Percentiles rank a stretch among this genome's conserved stretches.
Conservation (phyloP, 2,113 vertebrate genomes). For the Pelvicachromis taeniatus region DNA sequence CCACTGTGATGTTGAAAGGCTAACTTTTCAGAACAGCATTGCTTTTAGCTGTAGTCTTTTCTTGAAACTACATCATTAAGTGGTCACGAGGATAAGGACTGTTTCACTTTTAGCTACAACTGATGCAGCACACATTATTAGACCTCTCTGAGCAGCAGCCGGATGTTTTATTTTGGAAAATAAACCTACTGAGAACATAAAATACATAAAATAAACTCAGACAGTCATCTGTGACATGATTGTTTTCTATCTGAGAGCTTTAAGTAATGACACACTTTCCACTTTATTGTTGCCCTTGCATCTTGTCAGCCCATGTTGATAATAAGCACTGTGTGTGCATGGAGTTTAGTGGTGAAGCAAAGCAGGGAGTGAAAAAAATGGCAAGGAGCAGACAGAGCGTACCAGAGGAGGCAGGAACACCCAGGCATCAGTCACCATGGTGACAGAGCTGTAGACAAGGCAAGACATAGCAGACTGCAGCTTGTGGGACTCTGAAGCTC, state of each 20-base stretch:
- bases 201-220: not conserved
- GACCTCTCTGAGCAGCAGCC: not conserved
- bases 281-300: not conserved
- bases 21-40: not conserved
- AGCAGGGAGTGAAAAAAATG: not conserved
- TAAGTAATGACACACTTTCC: not conserved
- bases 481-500: slow-evolving; percentile 34
- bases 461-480: slow-evolving; percentile 30
- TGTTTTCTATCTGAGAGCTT: not conserved
- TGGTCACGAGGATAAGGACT: not conserved
- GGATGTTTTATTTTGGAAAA: not conserved
- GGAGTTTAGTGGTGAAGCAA: not conserved
- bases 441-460: slow-evolving; percentile 40
- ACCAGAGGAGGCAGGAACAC: slow-evolving; percentile 30
- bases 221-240: not conserved
- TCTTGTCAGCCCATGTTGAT: not conserved
- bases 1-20: not conserved
- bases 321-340: not conserved
- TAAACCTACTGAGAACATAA: not conserved
- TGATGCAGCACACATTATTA: not conserved
- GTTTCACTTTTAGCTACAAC: not conserved
- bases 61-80: not conserved
- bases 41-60: not conserved
- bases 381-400: slow-evolving; percentile 1
- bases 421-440: slow-evolving; percentile 52